Percentiles rank a stretch among this genome's conserved stretches.
phyloP scores from a whole-genome alignment of 2,888 invertebrate genomes.

The Zaprionus bogoriensis region DNA sequence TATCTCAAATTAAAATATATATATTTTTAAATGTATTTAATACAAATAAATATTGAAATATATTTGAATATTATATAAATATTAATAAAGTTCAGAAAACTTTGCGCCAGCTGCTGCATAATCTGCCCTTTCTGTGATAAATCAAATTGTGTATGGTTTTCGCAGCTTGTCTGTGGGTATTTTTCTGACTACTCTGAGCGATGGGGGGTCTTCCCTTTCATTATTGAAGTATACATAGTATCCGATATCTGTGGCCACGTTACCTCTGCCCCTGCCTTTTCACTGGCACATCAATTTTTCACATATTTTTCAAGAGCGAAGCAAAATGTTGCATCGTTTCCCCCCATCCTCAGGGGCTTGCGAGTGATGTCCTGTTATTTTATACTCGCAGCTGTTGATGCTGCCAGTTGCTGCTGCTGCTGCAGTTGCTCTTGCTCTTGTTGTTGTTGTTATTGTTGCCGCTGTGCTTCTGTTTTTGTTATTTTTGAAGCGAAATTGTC shows the following conservation, averaged over 20 bases:
- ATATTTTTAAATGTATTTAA: background rate
- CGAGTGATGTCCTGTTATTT: conserved; percentile 34
- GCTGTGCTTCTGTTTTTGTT: conserved; percentile 34
- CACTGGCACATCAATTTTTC: conserved; percentile 30
- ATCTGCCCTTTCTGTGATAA: no score
- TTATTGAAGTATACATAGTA: no score
- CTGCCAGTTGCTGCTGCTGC: background rate
- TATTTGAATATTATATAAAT: background rate
- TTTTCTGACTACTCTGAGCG: no score
- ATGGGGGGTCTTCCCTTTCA: no score
- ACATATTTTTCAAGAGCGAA: conserved; percentile 37
- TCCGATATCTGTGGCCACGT: conserved; percentile 25
- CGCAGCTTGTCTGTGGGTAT: background rate
- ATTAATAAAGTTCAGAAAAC: background rate
- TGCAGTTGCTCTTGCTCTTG: conserved; percentile 5
- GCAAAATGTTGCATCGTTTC: background rate
- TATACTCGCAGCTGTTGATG: conserved; percentile 20
- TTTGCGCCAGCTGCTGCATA: no score
- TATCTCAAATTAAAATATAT: background rate
- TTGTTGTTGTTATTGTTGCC: background rate
- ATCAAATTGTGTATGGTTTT: background rate
- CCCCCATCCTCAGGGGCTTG: background rate
- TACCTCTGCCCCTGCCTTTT: conserved; percentile 2
- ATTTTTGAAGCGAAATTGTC: conserved; percentile 66
- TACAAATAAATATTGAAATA: background rate